Percentiles rank a stretch among this genome's conserved stretches.
Conservation (phyloP, 2,888 invertebrate genomes). For the Luperina testacea region DNA sequence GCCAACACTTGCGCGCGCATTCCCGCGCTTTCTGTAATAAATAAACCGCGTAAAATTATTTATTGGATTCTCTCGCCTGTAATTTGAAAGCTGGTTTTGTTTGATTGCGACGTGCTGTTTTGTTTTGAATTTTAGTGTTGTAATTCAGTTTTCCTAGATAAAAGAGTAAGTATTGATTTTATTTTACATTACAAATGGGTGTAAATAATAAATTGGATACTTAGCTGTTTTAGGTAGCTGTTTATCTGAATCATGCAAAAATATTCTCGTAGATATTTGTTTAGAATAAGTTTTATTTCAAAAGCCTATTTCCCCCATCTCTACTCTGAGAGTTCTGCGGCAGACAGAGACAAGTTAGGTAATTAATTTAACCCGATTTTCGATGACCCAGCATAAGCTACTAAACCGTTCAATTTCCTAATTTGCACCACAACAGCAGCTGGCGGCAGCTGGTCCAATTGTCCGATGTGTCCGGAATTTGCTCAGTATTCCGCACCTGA, state of each 20-base stretch:
- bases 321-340: background rate
- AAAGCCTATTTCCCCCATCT: background rate
- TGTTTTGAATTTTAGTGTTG: conserved; percentile 29
- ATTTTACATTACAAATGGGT: background rate
- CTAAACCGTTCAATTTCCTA: background rate
- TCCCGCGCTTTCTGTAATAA: conserved; percentile 55
- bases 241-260: background rate
- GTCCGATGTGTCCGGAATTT: conserved; percentile 5
- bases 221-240: too few relatives aligned
- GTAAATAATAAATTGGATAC: background rate
- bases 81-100: conserved; percentile 13
- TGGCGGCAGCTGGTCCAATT: background rate
- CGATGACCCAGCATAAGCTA: background rate
- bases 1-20: conserved; percentile 46
- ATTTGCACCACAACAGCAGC: background rate
- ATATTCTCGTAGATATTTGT: background rate
- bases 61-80: conserved; percentile 29
- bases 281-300: background rate
- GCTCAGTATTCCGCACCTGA: conserved; percentile 17
- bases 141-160: conserved; percentile 15
- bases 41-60: conserved; percentile 45
- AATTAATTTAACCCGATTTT: conserved; percentile 1
- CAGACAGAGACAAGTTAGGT: background rate
- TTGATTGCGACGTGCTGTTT: conserved; percentile 20
- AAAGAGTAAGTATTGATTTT: conserved; percentile 38